Conservation (phyloP, 2,113 vertebrate genomes). For the Callipepla californica region DNA sequence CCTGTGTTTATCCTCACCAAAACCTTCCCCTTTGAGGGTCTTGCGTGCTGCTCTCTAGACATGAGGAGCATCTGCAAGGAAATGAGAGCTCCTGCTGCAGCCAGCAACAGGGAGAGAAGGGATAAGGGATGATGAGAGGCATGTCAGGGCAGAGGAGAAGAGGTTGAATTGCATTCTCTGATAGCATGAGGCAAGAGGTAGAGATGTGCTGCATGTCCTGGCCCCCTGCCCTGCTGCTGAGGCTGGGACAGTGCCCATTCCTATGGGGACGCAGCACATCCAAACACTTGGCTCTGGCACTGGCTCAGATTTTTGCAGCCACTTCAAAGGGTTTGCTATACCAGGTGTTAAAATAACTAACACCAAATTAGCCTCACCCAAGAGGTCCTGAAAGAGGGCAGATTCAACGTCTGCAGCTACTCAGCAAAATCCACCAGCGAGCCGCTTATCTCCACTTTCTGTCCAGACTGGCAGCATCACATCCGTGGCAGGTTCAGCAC, state of each 20-base stretch:
- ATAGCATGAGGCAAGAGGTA: neutral
- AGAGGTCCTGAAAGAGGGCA: neutral
- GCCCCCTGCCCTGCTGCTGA: fast-evolving
- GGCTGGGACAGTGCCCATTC: neutral
- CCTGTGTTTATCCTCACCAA: neutral
- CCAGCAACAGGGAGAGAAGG: neutral
- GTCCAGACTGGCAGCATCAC: conserved; percentile 14
- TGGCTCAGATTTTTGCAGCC: neutral
- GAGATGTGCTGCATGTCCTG: neutral
- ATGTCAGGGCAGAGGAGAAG: neutral
- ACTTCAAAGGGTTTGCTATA: neutral
- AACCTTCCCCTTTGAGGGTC: neutral
- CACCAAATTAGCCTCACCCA: neutral
- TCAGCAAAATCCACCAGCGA: conserved; percentile 12
- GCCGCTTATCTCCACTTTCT: neutral
- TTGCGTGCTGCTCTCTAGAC: neutral
- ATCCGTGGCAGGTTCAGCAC: neutral
- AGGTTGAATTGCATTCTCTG: fast-evolving
- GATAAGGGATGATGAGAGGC: fast-evolving
- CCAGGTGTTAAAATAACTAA: conserved; percentile 7
- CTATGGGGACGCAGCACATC: fast-evolving
- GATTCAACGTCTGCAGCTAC: neutral
- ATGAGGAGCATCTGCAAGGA: neutral
- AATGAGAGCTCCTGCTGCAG: conserved; percentile 1
- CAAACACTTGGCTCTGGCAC: neutral